Percentiles rank a stretch among this genome's conserved stretches.
phyloP scores from a whole-genome alignment of 2,888 invertebrate genomes.

The Archips crataeganus region DNA sequence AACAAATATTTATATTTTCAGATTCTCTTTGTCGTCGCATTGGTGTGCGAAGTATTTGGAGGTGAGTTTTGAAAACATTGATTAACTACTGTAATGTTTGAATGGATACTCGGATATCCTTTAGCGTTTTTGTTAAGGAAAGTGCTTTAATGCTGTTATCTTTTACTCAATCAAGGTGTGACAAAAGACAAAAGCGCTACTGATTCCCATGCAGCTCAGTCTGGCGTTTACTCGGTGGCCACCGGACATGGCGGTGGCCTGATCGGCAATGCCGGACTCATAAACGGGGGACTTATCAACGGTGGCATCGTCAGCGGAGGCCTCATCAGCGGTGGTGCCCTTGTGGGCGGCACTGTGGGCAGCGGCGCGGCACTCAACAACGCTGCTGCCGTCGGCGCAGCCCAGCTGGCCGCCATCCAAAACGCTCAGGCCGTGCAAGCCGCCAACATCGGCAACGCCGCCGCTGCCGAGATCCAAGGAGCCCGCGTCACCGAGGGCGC shows the following conservation, averaged over 20 bases:
- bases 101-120: neutral
- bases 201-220: conserved; percentile 64
- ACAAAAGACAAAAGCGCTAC: conserved; percentile 52
- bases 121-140: neutral
- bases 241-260: conserved; percentile 42
- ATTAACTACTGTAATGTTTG: too few species aligned
- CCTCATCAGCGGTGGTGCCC: conserved; percentile 43
- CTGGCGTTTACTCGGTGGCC: conserved; percentile 55
- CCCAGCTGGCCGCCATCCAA: conserved; percentile 78
- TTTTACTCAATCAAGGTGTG: conserved; percentile 46
- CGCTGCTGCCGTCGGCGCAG: conserved; percentile 75
- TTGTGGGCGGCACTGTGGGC: conserved; percentile 51
- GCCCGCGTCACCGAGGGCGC: conserved; percentile 76
- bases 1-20: conserved; percentile 54
- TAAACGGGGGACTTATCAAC: conserved; percentile 43
- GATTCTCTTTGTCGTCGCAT: conserved; percentile 80
- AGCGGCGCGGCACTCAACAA: conserved; percentile 70
- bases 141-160: neutral
- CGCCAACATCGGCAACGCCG: conserved; percentile 75
- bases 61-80: conserved; percentile 56
- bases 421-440: conserved; percentile 79
- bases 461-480: conserved; percentile 78
- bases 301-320: conserved; percentile 50
- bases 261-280: conserved; percentile 44
- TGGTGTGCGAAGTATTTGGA: conserved; percentile 74